These are phyloP conservation scores for Copidosoma floridanum DNA, from an alignment of 1,140 invertebrate species.

Conservation along the genomic window DNA sequence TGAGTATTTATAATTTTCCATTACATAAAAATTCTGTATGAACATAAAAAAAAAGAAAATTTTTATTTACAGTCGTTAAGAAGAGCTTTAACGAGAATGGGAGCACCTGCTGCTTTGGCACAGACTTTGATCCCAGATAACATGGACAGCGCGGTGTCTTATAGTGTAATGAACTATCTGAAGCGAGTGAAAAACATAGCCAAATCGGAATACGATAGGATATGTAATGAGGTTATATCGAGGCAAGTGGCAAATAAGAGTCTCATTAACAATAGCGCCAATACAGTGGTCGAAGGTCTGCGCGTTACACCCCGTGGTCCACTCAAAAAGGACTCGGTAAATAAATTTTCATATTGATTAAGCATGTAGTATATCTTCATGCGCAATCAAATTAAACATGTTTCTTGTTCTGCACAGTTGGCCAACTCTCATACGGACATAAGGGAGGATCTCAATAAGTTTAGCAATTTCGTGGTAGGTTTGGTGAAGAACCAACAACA, in stretches of 20 bases:
- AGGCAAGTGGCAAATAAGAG: constrained; percentile 59
- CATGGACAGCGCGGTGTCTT: constrained; percentile 89
- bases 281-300: constrained; percentile 65
- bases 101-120: constrained; percentile 74
- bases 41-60: background rate
- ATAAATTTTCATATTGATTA: constrained; percentile 7
- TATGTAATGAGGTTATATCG: constrained; percentile 74
- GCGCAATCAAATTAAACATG: too few relatives aligned
- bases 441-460: constrained; percentile 82
- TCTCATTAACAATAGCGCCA: constrained; percentile 49
- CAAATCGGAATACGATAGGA: constrained; percentile 90
- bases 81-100: constrained; percentile 88
- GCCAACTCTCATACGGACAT: constrained; percentile 74
- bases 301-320: constrained; percentile 67
- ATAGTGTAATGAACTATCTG: constrained; percentile 89
- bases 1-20: constrained; percentile 54
- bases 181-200: constrained; percentile 95
- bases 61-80: constrained; percentile 72
- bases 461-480: constrained; percentile 80
- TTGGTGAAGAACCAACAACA: constrained; percentile 63
- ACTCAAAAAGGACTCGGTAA: constrained; percentile 74
- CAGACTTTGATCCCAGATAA: constrained; percentile 86
- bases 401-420: constrained; percentile 39
- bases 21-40: too few relatives aligned
- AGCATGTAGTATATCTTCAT: constrained; percentile 9